A percentile compares a stretch with the other conserved stretches of the same genome.
phyloP scores from a whole-genome alignment of 2,797 vertebrate genomes.

The Enteromius viviparus region DNA sequence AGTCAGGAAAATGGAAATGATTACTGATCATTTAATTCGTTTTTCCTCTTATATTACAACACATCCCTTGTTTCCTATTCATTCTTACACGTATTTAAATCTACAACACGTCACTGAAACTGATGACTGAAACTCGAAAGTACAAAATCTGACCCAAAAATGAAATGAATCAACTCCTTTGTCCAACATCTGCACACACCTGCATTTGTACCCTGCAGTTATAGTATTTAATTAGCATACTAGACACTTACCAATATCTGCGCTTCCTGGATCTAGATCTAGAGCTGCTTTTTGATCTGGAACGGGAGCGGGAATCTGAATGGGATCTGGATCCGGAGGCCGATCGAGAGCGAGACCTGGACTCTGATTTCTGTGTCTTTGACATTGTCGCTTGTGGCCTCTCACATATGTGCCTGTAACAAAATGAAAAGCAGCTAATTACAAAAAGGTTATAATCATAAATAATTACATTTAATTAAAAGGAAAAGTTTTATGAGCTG shows the following conservation, averaged over 20 bases:
- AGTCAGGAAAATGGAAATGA: background rate
- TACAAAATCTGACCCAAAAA: background rate
- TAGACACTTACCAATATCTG: slow-evolving; percentile 84
- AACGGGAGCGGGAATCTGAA: slow-evolving; percentile 87
- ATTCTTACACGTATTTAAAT: background rate
- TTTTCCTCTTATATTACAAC: background rate
- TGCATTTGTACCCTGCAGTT: background rate
- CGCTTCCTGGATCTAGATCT: slow-evolving; percentile 89
- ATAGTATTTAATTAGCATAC: background rate
- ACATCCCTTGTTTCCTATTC: background rate
- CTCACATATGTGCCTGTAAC: slow-evolving; percentile 51
- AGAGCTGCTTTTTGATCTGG: slow-evolving; percentile 85
- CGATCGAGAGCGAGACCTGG: slow-evolving; percentile 89
- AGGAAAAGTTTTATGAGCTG: background rate
- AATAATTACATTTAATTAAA: background rate
- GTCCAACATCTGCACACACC: background rate
- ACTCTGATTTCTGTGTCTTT: slow-evolving; percentile 90
- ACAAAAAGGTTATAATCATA: background rate
- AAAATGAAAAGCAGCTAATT: slow-evolving; percentile 1
- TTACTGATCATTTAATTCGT: background rate
- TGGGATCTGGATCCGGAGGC: slow-evolving; percentile 86
- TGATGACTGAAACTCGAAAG: background rate
- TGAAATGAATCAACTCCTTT: background rate
- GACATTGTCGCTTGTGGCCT: slow-evolving; percentile 83
- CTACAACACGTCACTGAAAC: background rate